A percentile compares a stretch with the other conserved stretches of the same genome.
These are phyloP conservation scores for Morelia viridis DNA, from an alignment of 2,797 vertebrate species.

Conservation along the genomic window DNA sequence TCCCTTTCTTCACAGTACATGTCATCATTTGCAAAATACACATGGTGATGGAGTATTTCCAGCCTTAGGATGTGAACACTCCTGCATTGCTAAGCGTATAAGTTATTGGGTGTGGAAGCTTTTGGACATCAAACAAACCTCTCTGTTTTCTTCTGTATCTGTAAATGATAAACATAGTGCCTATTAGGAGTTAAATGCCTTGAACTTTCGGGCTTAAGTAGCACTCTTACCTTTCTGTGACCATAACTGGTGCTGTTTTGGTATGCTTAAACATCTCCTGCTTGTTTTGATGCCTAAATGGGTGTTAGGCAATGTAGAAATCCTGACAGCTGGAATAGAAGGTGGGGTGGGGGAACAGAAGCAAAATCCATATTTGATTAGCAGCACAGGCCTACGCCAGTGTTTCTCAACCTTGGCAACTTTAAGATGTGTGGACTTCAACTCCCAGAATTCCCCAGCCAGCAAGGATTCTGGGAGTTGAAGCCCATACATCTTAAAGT, in stretches of 20 bases:
- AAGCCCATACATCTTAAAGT: too few species aligned
- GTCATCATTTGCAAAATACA: neutral
- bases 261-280: neutral
- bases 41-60: neutral
- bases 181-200: neutral
- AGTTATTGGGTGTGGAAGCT: neutral
- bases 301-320: neutral
- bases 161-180: neutral
- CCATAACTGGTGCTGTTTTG: neutral
- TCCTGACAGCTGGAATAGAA: neutral
- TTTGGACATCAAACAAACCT: neutral
- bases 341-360: neutral
- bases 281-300: constrained; percentile 9
- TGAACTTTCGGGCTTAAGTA: neutral
- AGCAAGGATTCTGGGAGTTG: too few species aligned
- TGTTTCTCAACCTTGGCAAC: too few species aligned
- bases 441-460: too few species aligned
- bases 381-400: neutral
- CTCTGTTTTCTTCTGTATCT: neutral
- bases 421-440: too few species aligned
- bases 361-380: neutral
- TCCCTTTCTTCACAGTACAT: neutral
- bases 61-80: neutral
- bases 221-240: neutral
- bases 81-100: neutral